These are phyloP conservation scores for Melanotaenia duboulayi DNA, from an alignment of 2,113 vertebrate genomes.

Conservation along the genomic window DNA sequence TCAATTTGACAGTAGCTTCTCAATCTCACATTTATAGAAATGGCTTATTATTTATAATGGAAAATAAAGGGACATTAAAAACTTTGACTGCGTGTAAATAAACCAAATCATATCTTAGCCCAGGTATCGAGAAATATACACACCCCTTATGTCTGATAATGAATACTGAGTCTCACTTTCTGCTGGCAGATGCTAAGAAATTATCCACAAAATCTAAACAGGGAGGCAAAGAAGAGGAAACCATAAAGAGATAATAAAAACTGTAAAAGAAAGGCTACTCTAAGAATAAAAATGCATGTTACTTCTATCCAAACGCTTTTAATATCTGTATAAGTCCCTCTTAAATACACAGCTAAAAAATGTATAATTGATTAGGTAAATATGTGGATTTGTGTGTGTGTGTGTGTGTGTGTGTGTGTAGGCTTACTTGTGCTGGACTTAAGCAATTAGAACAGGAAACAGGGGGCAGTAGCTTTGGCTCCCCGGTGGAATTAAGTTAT, in stretches of 20 bases:
- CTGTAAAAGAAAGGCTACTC: slow-evolving; percentile 3
- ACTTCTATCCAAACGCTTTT: slow-evolving; percentile 20
- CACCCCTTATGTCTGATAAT: too few relatives aligned
- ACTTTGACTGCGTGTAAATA: too few relatives aligned
- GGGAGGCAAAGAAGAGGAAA: neutral
- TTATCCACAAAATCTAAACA: neutral
- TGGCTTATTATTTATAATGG: neutral
- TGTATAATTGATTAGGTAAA: neutral
- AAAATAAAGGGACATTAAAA: neutral
- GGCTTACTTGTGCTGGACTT: slow-evolving; percentile 56
- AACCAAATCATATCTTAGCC: neutral
- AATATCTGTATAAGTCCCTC: slow-evolving; percentile 19
- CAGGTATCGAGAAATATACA: too few relatives aligned
- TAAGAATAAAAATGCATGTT: slow-evolving; percentile 23
- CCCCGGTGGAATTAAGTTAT: slow-evolving; percentile 71
- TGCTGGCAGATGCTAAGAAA: neutral
- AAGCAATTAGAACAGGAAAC: slow-evolving; percentile 71
- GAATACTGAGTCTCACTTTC: neutral
- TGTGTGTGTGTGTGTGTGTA: neutral
- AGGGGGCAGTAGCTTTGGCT: slow-evolving; percentile 47
- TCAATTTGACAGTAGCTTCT: too few relatives aligned
- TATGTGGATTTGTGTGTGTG: neutral
- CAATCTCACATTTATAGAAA: neutral
- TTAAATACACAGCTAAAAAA: slow-evolving; percentile 25
- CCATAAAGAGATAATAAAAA: neutral